Base-by-base conservation (phyloP, 2,888 invertebrate species). In the Ryuthela nishihirai region DNA sequence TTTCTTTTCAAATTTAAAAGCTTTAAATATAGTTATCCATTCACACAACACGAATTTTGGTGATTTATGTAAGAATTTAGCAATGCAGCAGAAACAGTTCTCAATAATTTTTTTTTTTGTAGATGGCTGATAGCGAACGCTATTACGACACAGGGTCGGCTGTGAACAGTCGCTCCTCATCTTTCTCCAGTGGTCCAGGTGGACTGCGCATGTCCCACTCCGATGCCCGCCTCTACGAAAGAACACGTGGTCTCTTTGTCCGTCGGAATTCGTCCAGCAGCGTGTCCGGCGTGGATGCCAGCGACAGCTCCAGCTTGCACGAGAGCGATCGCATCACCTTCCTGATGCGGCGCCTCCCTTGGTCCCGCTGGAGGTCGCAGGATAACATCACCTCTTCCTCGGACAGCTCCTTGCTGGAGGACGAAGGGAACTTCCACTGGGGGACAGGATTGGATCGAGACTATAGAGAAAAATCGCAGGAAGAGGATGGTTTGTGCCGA, bases 251-350 rank as follows among this genome's bases (percentile, higher is more conserved):
- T 1, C 45, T 54, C 7, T n/a, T 10, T 12, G 17, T 17, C 17
- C 34, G 62, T n/a, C 45, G 62, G 2, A 53, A 53, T 25, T 62
- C 62, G 2, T 52, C 56, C 6, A 62, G 62, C 20, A 49, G 62
- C 44, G 52, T 62, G n/a, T 44, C 44, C 7, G 44, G 44, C 12
- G 17, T 23, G 12, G 62, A 62, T 17, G 52, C 48, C 2, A 62
- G 62, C 15, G 62, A 62, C 29, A 62, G 62, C 20, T 62, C 62
- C 20, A 62, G 62, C 34, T 20, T 62, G 4, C 54, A 62, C 20
- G 62, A 62, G 32, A 54, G 54, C 7, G 62, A 56, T 15, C 36
- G 35, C 15, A 26, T 40, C 15, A 45, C 49, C 23, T 48, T 26
- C 17, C 15, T 54, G 6, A 18, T 52, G 10, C 38, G 26, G 25